A percentile compares a stretch with the other conserved stretches of the same genome.
Evolutionary conservation across 2,113 vertebrate species (phyloP).

Genomic region (Erinaceus europaeus): DNA sequence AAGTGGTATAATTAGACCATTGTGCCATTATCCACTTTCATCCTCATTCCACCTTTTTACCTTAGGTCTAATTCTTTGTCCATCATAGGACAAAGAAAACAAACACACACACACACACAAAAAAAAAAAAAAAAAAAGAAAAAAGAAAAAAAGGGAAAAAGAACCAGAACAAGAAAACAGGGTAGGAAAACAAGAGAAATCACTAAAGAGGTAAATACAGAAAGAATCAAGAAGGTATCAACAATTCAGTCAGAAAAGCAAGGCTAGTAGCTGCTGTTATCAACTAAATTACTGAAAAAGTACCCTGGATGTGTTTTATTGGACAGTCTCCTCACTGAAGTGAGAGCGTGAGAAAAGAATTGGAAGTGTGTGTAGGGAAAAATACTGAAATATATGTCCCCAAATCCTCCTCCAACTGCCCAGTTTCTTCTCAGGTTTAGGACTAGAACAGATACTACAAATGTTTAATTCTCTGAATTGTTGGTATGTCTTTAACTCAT

Average conservation of each 20-base stretch:
- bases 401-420: background rate
- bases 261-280: background rate
- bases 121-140: too few species aligned
- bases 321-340: background rate
- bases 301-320: background rate
- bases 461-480: slow-evolving; percentile 10
- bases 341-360: background rate
- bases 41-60: background rate
- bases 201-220: background rate
- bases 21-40: background rate
- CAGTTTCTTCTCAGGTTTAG: background rate
- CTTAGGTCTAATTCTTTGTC: background rate
- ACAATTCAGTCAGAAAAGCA: background rate
- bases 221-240: background rate
- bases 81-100: background rate
- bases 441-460: background rate
- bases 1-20: background rate
- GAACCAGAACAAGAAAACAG: background rate
- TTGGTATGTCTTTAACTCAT: background rate
- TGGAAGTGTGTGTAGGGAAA: background rate
- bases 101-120: too few species aligned
- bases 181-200: background rate
- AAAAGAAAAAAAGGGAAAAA: background rate
- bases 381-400: background rate
- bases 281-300: background rate